These are phyloP conservation scores for Temnothorax unifasciatus DNA, from an alignment of 2,888 invertebrate genomes.

Conservation along the genomic window DNA sequence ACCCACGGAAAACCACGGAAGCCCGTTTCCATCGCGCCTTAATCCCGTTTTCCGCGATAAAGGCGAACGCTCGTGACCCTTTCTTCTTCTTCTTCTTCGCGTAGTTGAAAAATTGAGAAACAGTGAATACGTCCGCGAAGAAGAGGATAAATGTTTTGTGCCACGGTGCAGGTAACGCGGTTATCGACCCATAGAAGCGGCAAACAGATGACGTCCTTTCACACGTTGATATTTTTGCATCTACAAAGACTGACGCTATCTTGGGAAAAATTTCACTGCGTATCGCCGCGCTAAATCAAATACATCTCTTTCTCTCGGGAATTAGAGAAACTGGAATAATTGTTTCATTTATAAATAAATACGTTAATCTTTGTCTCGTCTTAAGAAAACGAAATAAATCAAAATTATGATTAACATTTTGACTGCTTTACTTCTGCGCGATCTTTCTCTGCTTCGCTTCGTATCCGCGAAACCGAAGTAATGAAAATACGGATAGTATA, in stretches of 20 bases:
- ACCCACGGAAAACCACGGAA: conserved; percentile 55
- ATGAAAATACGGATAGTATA: not conserved
- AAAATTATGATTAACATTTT: conserved; percentile 8
- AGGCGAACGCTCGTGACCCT: conserved; percentile 46
- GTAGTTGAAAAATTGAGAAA: conserved; percentile 59
- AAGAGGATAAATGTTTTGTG: conserved; percentile 55
- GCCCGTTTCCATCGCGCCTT: conserved; percentile 52
- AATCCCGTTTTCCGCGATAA: conserved; percentile 58
- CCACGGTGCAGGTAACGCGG: conserved; percentile 29
- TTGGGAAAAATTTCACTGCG: not conserved
- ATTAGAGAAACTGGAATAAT: not conserved
- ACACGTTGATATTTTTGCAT: conserved; percentile 16
- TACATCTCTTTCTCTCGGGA: not conserved
- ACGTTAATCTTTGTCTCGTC: not conserved
- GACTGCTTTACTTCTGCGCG: not conserved
- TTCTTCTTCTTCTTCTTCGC: conserved; percentile 27
- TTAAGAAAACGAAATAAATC: not conserved
- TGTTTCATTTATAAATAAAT: not conserved
- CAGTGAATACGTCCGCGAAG: conserved; percentile 41
- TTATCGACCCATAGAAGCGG: conserved; percentile 46
- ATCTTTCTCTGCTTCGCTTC: not conserved
- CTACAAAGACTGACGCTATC: not conserved
- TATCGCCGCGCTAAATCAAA: not conserved
- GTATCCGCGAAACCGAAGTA: too few species aligned
- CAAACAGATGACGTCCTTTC: conserved; percentile 24